Conservation (phyloP, 2,888 invertebrate genomes). For the Ellobium chinense region DNA sequence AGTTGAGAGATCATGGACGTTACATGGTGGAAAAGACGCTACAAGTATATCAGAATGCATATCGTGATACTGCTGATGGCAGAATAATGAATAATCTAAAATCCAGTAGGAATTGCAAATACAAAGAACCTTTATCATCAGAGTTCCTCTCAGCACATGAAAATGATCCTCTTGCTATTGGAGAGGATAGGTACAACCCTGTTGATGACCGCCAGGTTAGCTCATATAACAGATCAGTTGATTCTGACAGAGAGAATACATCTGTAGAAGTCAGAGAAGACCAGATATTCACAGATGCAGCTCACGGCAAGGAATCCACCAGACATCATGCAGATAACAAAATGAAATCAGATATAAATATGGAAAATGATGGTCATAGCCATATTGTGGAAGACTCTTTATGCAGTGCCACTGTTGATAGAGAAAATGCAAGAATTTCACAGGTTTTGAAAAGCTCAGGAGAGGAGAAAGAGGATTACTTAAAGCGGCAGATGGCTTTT, state of each 20-base stretch:
- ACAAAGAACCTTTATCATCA: neutral
- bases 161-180: too few species aligned
- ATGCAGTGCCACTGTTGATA: neutral
- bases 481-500: slow-evolving; percentile 44
- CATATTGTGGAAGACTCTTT: neutral
- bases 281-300: neutral
- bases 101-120: neutral
- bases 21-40: neutral
- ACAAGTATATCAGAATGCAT: too few species aligned
- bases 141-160: neutral
- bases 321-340: too few species aligned
- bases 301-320: too few species aligned
- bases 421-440: too few species aligned
- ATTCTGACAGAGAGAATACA: neutral
- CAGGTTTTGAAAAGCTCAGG: neutral
- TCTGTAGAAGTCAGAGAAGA: neutral
- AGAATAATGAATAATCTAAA: neutral
- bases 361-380: neutral
- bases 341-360: neutral
- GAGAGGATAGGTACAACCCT: too few species aligned
- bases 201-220: neutral
- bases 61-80: neutral
- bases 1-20: neutral
- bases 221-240: neutral
- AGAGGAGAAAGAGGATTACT: slow-evolving; percentile 21